phyloP scores from a whole-genome alignment of 2,797 vertebrate genomes.

The Cossypha heuglini region DNA sequence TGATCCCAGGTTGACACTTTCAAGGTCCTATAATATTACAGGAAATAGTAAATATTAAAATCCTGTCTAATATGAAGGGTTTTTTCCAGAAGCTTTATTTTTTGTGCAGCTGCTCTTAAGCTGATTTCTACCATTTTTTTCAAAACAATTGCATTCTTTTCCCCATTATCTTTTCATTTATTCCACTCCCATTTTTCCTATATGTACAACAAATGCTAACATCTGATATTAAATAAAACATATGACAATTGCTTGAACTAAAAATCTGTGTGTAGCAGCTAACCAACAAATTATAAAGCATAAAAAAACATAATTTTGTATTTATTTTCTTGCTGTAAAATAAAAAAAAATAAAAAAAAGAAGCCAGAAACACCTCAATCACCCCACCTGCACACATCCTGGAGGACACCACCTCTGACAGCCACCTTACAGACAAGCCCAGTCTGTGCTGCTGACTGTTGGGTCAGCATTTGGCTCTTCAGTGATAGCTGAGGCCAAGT shows the following conservation, averaged over 20 bases:
- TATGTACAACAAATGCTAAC: neutral
- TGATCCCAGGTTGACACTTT: neutral
- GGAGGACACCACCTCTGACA: neutral
- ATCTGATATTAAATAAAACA: neutral
- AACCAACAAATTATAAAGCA: neutral
- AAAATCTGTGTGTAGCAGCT: neutral
- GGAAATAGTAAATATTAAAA: neutral
- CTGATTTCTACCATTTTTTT: neutral
- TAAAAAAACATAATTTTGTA: neutral
- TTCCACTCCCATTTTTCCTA: neutral
- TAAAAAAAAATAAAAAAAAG: neutral
- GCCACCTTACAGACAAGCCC: neutral
- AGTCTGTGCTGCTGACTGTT: fast-evolving
- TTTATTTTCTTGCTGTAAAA: neutral
- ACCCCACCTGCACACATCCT: neutral
- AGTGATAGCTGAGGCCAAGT: neutral
- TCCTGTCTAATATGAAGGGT: neutral
- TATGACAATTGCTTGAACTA: neutral
- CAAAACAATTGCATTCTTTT: fast-evolving
- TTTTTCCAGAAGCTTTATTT: neutral
- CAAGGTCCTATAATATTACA: neutral
- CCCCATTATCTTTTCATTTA: neutral
- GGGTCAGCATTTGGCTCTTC: neutral
- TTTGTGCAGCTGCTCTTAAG: neutral
- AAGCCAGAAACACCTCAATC: neutral